Base-by-base conservation (phyloP, 2,113 vertebrate species). In the Gadus macrocephalus region DNA sequence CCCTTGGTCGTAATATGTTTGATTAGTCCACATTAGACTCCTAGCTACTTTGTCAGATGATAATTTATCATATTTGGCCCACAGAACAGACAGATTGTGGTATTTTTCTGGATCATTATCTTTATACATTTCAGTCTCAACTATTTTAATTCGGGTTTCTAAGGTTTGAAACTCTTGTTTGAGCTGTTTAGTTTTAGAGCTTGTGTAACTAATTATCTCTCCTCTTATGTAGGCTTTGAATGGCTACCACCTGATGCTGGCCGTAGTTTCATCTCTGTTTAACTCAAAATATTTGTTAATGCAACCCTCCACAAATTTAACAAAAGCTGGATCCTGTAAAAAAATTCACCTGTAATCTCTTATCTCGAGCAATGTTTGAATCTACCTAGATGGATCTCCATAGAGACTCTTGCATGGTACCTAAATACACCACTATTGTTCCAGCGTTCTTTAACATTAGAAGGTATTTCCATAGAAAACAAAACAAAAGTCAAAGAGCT, bases 1-100 rank as follows among this genome's bases (percentile, higher is more conserved):
- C 56, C 70, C 67, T 60, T 77, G 75, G 9, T 77, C 66, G 53
- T 72, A 77, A 27, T 72, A 77, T 31, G 55, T 55, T 70, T 62
- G 75, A 31, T 64, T 68, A 68, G 61, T 68, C 62, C 62, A 69
- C 61, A 69, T 27, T 49, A 64, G 5, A 31, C 53, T 74, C 69
- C 69, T 58, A 25, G 72, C 61, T n/a, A 71, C 65, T 53, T 70
- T 70, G 4, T 75, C 67, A 14, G 65, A 58, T 71, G 69, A 68
- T 25, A 68, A 42, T 60, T 71, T 71, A 68, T 76, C 53, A 64
- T 69, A 69, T 49, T 73, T 60, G 49, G 38, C 38, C 61, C 31
- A 2, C 38, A 42, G 5, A 42, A 42, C 38, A 42, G 38, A 42
- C 11, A 42, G 38, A 42, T 42, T 42, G 1, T 42, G 38, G 5